Evolutionary conservation across 2,888 invertebrate genomes (phyloP).

Genomic region (Erynnis tages): DNA sequence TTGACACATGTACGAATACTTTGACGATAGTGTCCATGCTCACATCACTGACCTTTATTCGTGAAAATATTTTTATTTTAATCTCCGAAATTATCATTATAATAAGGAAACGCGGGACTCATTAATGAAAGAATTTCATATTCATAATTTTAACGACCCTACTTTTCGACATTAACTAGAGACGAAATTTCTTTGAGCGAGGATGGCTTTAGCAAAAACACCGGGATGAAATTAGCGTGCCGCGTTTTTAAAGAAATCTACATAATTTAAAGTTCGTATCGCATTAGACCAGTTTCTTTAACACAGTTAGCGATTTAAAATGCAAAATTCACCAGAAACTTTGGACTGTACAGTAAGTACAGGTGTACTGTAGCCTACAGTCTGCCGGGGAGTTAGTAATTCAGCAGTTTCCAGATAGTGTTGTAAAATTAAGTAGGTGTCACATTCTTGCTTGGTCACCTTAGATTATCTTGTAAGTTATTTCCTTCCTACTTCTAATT

Average conservation of each 20-base stretch:
- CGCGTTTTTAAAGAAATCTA: conserved; percentile 24
- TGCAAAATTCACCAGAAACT: conserved; percentile 34
- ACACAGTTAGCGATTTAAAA: conserved; percentile 34
- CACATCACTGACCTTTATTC: too few species aligned
- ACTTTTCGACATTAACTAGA: conserved; percentile 10
- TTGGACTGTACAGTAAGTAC: conserved; percentile 18
- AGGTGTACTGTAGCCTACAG: conserved; percentile 31
- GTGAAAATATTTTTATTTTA: too few species aligned
- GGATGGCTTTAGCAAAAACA: conserved; percentile 14
- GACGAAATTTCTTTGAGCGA: conserved; percentile 8
- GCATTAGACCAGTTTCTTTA: conserved; percentile 20
- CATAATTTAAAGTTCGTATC: conserved; percentile 26
- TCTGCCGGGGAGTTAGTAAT: conserved; percentile 35
- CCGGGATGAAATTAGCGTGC: conserved; percentile 19
- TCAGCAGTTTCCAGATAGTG: conserved; percentile 26
- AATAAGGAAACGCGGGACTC: background rate
- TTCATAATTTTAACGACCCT: conserved; percentile 1
- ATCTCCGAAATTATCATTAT: background rate
- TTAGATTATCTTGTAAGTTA: too few species aligned
- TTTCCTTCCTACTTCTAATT: too few species aligned
- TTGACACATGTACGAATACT: too few species aligned
- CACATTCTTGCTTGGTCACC: too few species aligned
- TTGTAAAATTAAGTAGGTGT: background rate
- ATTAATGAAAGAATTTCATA: background rate
- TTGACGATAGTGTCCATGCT: too few species aligned